A percentile compares a stretch with the other conserved stretches of the same genome.
These are phyloP conservation scores for Sphinx pinastri DNA, from an alignment of 2,888 invertebrate species.

Conservation along the genomic window DNA sequence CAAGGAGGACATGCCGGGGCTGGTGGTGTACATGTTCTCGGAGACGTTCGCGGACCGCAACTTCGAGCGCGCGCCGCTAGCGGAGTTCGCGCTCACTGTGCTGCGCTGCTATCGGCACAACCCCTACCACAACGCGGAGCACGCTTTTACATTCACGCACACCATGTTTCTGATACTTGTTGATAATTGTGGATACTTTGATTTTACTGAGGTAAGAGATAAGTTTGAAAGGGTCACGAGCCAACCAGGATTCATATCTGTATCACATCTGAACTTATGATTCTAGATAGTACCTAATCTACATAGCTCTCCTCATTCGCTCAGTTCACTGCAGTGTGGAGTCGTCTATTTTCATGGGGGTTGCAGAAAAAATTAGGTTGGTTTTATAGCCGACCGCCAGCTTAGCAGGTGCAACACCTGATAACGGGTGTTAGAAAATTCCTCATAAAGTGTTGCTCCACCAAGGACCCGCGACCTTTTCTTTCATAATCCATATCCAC, in stretches of 20 bases:
- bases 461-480: too few relatives aligned
- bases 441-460: too few relatives aligned
- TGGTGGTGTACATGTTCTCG: slow-evolving; percentile 79
- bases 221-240: not conserved
- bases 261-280: too few relatives aligned
- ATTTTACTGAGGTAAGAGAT: slow-evolving; percentile 70
- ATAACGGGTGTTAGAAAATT: too few relatives aligned
- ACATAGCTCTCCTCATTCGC: too few relatives aligned
- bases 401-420: too few relatives aligned
- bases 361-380: not conserved
- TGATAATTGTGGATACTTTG: slow-evolving; percentile 75
- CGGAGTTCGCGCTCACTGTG: slow-evolving; percentile 79
- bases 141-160: slow-evolving; percentile 86
- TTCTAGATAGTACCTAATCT: too few relatives aligned
- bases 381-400: not conserved
- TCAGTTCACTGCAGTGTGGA: too few relatives aligned
- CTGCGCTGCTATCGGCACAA: slow-evolving; percentile 77
- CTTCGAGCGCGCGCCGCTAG: slow-evolving; percentile 63
- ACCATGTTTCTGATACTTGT: slow-evolving; percentile 83
- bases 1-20: slow-evolving; percentile 77
- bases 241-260: too few relatives aligned
- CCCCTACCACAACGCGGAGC: slow-evolving; percentile 86
- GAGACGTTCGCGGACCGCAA: slow-evolving; percentile 72
- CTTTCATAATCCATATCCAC: too few relatives aligned
- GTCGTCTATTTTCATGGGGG: not conserved